phyloP scores from a whole-genome alignment of 1,140 invertebrate species.

The Subanguina moxae region DNA sequence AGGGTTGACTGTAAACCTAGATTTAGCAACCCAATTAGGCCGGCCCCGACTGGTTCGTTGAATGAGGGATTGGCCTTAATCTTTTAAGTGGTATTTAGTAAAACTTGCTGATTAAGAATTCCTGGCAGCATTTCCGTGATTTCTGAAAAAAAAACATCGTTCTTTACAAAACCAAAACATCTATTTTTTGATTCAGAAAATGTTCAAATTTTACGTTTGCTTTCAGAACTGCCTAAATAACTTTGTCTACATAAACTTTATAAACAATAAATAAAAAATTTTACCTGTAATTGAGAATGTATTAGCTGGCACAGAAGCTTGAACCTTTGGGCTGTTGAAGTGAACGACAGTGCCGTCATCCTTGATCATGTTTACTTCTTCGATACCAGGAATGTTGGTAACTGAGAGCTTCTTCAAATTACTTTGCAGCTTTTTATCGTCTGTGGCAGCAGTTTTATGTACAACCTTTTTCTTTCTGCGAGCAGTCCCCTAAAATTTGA shows the following conservation, averaged over 20 bases:
- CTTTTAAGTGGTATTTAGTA: no score
- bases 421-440: slow-evolving; percentile 97
- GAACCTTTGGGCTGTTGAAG: slow-evolving; percentile 99
- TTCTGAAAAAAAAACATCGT: slow-evolving; percentile 62
- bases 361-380: slow-evolving; percentile 99
- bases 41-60: no score
- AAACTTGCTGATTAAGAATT: slow-evolving; percentile 78
- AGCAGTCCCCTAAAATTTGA: slow-evolving; percentile 73
- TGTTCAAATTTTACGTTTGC: slow-evolving; percentile 21
- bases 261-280: not conserved
- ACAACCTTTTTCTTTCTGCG: slow-evolving; percentile 99
- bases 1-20: no score
- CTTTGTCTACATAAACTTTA: not conserved
- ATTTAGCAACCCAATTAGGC: no score
- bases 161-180: not conserved
- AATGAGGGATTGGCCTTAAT: no score
- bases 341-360: slow-evolving; percentile 98
- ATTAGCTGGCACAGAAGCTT: slow-evolving; percentile 85
- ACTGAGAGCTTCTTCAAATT: slow-evolving; percentile 95
- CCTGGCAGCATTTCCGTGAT: slow-evolving; percentile 92
- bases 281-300: slow-evolving; percentile 79
- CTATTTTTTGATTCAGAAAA: slow-evolving; percentile 6
- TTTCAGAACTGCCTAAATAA: not conserved
- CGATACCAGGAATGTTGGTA: slow-evolving; percentile 94
- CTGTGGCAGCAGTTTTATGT: slow-evolving; percentile 92